Base-by-base conservation (phyloP, 1,140 invertebrate species). In the Drusus annulatus region DNA sequence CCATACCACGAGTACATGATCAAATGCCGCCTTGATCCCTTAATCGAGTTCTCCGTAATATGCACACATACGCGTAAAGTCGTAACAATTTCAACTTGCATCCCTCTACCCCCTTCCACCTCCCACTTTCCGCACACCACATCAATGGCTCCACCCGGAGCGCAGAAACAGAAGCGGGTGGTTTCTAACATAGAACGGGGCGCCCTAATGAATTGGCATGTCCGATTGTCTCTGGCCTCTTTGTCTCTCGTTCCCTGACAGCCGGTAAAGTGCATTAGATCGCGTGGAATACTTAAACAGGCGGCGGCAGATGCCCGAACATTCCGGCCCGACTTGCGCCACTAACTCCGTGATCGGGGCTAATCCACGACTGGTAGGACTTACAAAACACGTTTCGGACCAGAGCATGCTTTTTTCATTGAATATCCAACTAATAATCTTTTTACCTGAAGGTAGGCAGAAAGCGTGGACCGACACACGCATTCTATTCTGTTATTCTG, bases 201-300 rank as follows among this genome's bases (percentile, higher is more conserved):
- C 10, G 36, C 36, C 16, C 63, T 68, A 68, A 71, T 71, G 68
- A 71, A 71, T 71, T 52, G 68, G 68, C 68, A 71, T 71, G 68
- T 71, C 68, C 68, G 45, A 71, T 71, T 50, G 68, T 52, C 45
- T 25, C 68, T 25, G 68, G 36, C 50, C 68, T 23, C 62, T 51
- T 71, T 71, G 50, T 71, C 68, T 50, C 68, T 21, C 45, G 17
- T 21, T 31, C 62, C 23, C 36, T 28, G 69, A 52, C 52, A 52
- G 76, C 58, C 58, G 19, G 76, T 63, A 76, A 76, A 75, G 71
- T 80, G 69, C 79, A 76, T 80, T 76, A 76, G 79, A 76, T 76
- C 58, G 54, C 73, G 50, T 76, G 73, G 79, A 80, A 80, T 80
- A 75, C 73, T 76, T 80, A 80, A 80, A 76, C 73, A 80, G 71